phyloP scores from a whole-genome alignment of 2,888 invertebrate species.

The Tinea pellionella region DNA sequence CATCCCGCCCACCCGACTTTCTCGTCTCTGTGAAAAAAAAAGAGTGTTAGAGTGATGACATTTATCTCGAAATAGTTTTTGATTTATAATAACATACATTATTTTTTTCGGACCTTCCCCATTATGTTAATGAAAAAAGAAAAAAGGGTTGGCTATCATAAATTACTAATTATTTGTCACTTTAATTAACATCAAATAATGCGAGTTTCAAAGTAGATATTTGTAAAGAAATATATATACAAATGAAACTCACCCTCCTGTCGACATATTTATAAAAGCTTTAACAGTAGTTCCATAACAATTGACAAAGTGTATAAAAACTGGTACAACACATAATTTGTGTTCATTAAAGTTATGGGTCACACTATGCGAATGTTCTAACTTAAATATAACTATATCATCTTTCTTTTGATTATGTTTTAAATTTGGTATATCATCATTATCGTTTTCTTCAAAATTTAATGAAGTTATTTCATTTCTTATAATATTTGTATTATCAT shows the following conservation, averaged over 20 bases:
- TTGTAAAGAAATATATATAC: neutral
- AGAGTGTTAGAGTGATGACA: neutral
- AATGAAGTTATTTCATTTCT: constrained; percentile 46
- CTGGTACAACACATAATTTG: constrained; percentile 75
- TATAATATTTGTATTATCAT: constrained; percentile 36
- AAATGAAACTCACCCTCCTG: constrained; percentile 60
- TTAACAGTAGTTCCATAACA: constrained; percentile 69
- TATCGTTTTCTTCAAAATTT: constrained; percentile 37
- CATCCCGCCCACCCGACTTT: constrained; percentile 59
- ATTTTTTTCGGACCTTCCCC: no score
- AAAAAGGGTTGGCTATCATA: no score
- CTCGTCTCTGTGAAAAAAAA: constrained; percentile 33
- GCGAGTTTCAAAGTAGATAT: no score
- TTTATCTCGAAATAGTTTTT: no score
- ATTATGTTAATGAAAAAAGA: no score
- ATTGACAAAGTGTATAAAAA: constrained; percentile 75
- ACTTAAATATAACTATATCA: constrained; percentile 67
- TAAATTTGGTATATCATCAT: constrained; percentile 29
- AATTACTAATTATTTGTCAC: no score
- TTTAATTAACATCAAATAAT: no score
- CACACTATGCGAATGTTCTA: constrained; percentile 69
- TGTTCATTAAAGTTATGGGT: constrained; percentile 72
- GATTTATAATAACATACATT: no score
- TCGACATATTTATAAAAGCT: constrained; percentile 72
- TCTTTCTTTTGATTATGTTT: constrained; percentile 43